Evolutionary conservation across 2,113 vertebrate species (phyloP), one percentile per base, ranked within the genome.

Genomic region (Neotoma lepida): DNA sequence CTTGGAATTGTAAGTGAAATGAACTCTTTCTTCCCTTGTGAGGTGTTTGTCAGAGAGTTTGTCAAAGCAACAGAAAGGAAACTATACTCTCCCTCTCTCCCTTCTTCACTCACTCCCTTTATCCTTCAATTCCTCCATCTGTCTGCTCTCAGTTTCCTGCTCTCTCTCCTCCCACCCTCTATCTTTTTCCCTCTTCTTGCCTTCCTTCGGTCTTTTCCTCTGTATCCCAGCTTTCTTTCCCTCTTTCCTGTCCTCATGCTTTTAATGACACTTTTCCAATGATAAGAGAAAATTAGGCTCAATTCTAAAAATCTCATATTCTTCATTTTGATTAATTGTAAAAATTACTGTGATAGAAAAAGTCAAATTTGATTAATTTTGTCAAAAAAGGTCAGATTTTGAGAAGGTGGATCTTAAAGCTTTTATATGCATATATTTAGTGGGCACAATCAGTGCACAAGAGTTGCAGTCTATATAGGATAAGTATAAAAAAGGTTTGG

Each of bases 181-280:
- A 41, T 61, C 24, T 44, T 17, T 61, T 4, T 6, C 10, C 9
- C 1, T 26, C 8, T 46, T 4, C 5, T 26, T 2, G 2, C 30
- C 63, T 64, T 64, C 63, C 6, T 33, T n/a, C 9, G 7, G 17
- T 1, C 20, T 35, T 6, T 0, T 68, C 5, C 20, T 49, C 41
- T 70, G 3, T 3, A 2, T 5, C 6, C 13, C 30, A 35, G 7
- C 1, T 33, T 8, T 86, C 20, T 46, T 18, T 9, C 15, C 14
- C 6, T 84, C 81, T 64, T 15, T 63, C 28, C 26, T 39, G 24
- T 39, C 20, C 6, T 14, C 49, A 12, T 10, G 20, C 5, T 0
- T 30, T 33, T 64, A 46, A 46, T 30, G 17, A 44, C 39, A 12
- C 15, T 2, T 44, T 44, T 44, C 3, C 15, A 54, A 44, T 33